Base-by-base conservation (phyloP, 2,888 invertebrate genomes). In the Leucophora obtusa region DNA sequence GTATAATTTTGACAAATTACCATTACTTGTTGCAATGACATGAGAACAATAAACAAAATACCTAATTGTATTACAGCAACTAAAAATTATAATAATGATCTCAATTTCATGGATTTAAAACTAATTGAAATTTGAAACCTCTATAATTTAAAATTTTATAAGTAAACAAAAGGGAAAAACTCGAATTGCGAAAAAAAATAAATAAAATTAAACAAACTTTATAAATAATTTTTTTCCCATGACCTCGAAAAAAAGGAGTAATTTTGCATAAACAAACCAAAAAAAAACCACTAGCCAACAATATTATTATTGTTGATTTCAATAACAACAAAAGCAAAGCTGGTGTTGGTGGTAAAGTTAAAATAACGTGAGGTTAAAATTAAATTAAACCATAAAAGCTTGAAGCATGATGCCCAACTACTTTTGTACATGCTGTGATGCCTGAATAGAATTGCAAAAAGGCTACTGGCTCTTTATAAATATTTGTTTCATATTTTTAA, bases 221-320 rank as follows among this genome's bases (percentile, higher is more conserved):
- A 18, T 38, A 74, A 28, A 51, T 6, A 28, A 24, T 3, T 53
- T 71, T 43, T 87, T 88, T 88, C 88, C 86, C 88, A 88, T 88
- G 88, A 88, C 88, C 88, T 88, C 88, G 88, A 87, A 86, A 73
- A n/a, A 60, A 50, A 85, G 85, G 84, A 83, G 86, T 86, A 87
- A 87, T 87, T 86, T 76, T 59, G 4, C 28, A 28, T 28, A 28
- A 28, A 28, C 28, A 56, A 56, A 68, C 82, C 79, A 66, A 81
- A 79, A 72, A 74, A 83, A 73, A 59, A 79, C 83, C 84, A 83
- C 79, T 28, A 28, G 6, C 28, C 83, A 85, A 84, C 43, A 53
- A n/a, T 14, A 33, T 69, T 18, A 28, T 28, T 28, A 28, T 7
- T 58, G 35, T 7, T 58, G 35, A 35, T 50, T 69, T 58, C 69